These are phyloP conservation scores for Pseudomugil gertrudae DNA, from an alignment of 2,797 vertebrate genomes.

Conservation along the genomic window DNA sequence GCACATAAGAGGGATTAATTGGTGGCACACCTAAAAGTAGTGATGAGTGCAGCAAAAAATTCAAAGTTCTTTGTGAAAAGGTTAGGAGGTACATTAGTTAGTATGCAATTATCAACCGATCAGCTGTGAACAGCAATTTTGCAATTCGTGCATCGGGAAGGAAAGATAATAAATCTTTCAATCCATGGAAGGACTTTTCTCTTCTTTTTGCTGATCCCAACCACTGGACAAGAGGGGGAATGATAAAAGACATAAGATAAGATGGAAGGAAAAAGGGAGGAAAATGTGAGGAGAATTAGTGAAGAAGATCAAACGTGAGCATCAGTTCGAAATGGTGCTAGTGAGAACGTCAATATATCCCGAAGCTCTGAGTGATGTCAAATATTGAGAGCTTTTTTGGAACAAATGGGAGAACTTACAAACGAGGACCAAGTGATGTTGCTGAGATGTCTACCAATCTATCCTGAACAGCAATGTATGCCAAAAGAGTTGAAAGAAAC, in stretches of 20 bases:
- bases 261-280: constrained; percentile 4
- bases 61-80: constrained; percentile 41
- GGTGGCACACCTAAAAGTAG: constrained; percentile 4
- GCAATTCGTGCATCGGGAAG: constrained; percentile 48
- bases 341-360: neutral
- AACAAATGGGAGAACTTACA: constrained; percentile 11
- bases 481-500: constrained; percentile 1
- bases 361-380: constrained; percentile 14
- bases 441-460: constrained; percentile 1
- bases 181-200: constrained; percentile 35
- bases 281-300: constrained; percentile 20
- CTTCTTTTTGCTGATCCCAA: constrained; percentile 29
- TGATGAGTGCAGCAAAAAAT: constrained; percentile 46
- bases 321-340: constrained; percentile 4
- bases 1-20: constrained; percentile 20
- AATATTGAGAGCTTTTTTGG: constrained; percentile 15
- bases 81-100: constrained; percentile 46
- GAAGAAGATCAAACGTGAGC: constrained; percentile 37
- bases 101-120: constrained; percentile 65
- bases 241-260: neutral
- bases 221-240: neutral
- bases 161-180: constrained; percentile 52
- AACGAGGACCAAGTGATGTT: constrained; percentile 5
- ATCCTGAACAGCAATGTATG: neutral
- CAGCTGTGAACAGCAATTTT: constrained; percentile 47